phyloP scores from a whole-genome alignment of 2,888 invertebrate species.

The Masnerella sp. region DNA sequence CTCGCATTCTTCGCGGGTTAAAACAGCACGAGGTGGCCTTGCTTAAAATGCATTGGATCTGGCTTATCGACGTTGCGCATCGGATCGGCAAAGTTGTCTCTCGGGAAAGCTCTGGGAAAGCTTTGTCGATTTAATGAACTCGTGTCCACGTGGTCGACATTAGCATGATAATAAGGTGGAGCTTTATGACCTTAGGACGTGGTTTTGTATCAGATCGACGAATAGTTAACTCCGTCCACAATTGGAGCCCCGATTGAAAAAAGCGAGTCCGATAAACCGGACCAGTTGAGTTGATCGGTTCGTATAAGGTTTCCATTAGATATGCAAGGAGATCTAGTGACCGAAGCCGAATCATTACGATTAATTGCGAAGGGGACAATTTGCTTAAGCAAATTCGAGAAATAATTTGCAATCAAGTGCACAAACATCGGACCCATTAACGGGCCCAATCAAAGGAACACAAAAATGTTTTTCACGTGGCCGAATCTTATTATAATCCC shows the following conservation, averaged over 20 bases:
- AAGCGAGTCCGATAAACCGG: too few relatives aligned
- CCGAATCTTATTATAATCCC: conserved; percentile 43
- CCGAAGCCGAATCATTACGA: too few relatives aligned
- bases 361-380: too few relatives aligned
- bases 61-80: conserved; percentile 71
- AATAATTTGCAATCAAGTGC: too few relatives aligned
- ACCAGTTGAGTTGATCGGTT: conserved; percentile 17
- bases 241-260: too few relatives aligned
- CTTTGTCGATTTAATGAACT: conserved; percentile 18
- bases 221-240: conserved; percentile 20
- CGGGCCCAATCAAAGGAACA: conserved; percentile 18
- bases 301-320: conserved; percentile 13
- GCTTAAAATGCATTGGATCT: conserved; percentile 76
- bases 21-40: conserved; percentile 65
- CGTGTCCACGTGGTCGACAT: conserved; percentile 24
- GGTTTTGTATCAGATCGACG: conserved; percentile 30
- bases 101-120: conserved; percentile 40
- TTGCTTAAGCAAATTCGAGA: too few relatives aligned
- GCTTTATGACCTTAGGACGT: conserved; percentile 29
- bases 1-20: conserved; percentile 64
- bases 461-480: conserved; percentile 33
- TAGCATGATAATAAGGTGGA: conserved; percentile 40
- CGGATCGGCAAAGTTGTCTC: conserved; percentile 14
- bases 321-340: too few relatives aligned
- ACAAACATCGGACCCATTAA: conserved; percentile 36